phyloP scores from a whole-genome alignment of 1,140 invertebrate species.

The Heliconius himera region DNA sequence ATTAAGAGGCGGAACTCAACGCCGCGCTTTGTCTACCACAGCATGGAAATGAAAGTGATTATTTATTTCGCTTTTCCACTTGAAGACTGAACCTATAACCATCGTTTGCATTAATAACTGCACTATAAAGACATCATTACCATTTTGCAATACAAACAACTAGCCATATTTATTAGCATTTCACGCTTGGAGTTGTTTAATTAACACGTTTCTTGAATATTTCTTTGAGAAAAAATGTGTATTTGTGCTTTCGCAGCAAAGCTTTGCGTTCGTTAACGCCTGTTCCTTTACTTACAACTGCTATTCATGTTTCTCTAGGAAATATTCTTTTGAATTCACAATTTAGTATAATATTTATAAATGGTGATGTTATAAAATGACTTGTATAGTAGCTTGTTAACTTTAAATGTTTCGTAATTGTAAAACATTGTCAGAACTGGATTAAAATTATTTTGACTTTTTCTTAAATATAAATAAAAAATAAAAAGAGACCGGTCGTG shows the following conservation, averaged over 20 bases:
- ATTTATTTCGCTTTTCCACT: no score
- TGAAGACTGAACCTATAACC: not conserved
- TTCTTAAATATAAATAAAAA: no score
- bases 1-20: no score
- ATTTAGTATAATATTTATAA: not conserved
- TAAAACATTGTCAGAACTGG: not conserved
- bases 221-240: not conserved
- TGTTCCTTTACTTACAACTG: constrained; percentile 10
- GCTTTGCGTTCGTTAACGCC: constrained; percentile 15
- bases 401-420: not conserved
- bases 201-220: constrained; percentile 5
- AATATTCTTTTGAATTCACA: constrained; percentile 9
- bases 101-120: not conserved
- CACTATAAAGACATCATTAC: not conserved
- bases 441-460: no score
- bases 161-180: not conserved
- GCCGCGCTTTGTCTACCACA: no score
- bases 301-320: not conserved
- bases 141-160: not conserved
- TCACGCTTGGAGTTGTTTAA: constrained; percentile 1
- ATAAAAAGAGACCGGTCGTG: no score
- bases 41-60: no score
- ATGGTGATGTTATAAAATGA: not conserved
- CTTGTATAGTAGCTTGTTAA: not conserved
- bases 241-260: constrained; percentile 12